Conservation (phyloP, 2,797 vertebrate genomes). For the Acipenser transmontanus region DNA sequence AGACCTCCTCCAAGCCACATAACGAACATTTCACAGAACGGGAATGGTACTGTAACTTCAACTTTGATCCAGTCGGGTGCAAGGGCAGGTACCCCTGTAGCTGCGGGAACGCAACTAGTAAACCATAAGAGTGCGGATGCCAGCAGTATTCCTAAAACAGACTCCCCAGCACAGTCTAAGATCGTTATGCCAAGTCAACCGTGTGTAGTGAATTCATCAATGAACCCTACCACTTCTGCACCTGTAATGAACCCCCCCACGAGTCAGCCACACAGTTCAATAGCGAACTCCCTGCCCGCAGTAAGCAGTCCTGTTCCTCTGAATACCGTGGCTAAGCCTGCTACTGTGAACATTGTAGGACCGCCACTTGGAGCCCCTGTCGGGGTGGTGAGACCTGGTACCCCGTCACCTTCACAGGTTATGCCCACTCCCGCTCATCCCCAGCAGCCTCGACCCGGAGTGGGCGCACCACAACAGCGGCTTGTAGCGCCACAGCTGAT, state of each 20-base stretch:
- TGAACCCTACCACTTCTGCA: conserved; percentile 40
- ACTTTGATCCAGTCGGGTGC: conserved; percentile 54
- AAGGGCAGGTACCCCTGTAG: conserved; percentile 30
- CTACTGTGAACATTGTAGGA: conserved; percentile 35
- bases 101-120: conserved; percentile 40
- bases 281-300: conserved; percentile 22
- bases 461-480: conserved; percentile 53
- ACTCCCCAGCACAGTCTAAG: conserved; percentile 54
- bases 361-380: conserved; percentile 43
- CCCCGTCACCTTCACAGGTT: conserved; percentile 39
- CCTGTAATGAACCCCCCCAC: conserved; percentile 38
- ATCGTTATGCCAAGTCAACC: conserved; percentile 49
- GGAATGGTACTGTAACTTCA: conserved; percentile 58
- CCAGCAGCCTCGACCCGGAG: conserved; percentile 56
- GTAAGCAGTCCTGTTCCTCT: conserved; percentile 22
- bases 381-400: conserved; percentile 46
- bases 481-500: conserved; percentile 75
- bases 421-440: conserved; percentile 44
- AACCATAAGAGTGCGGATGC: conserved; percentile 45
- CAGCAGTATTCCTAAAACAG: conserved; percentile 36
- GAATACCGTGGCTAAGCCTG: conserved; percentile 38
- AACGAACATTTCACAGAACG: conserved; percentile 66
- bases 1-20: conserved; percentile 65
- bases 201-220: conserved; percentile 44
- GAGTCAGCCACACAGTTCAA: conserved; percentile 40